Conservation (phyloP, 2,888 invertebrate species). For the Acleris holmiana region DNA sequence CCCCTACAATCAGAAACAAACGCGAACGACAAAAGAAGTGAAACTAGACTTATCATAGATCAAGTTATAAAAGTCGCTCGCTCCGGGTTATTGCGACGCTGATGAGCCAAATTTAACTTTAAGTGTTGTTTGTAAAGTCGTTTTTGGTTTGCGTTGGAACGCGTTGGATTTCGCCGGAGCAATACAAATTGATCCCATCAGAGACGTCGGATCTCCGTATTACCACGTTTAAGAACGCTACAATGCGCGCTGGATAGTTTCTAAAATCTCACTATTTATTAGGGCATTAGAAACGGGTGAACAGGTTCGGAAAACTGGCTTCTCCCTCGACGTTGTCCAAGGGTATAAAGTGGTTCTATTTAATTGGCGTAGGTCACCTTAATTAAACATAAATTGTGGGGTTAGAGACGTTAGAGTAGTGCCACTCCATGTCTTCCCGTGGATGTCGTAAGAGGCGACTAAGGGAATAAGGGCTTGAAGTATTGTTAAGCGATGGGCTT, state of each 20-base stretch:
- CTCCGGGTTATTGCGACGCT: conserved; percentile 66
- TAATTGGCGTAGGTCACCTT: background rate
- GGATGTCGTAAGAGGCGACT: no score
- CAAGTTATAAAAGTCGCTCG: conserved; percentile 56
- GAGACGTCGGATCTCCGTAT: conserved; percentile 45
- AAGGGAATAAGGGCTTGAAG: no score
- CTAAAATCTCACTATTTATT: conserved; percentile 67
- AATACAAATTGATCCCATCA: conserved; percentile 71
- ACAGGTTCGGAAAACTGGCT: conserved; percentile 5
- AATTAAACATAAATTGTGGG: background rate
- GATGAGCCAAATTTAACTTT: conserved; percentile 56
- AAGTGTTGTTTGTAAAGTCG: conserved; percentile 56
- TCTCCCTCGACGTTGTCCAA: background rate
- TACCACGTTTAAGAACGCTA: conserved; percentile 46
- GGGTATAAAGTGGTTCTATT: background rate
- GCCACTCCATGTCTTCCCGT: no score
- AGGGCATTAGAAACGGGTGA: conserved; percentile 50
- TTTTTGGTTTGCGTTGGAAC: conserved; percentile 50
- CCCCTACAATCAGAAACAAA: conserved; percentile 37
- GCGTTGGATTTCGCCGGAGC: conserved; percentile 58
- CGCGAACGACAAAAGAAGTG: conserved; percentile 41
- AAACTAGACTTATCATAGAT: conserved; percentile 45
- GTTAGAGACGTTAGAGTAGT: no score
- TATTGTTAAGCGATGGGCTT: no score
- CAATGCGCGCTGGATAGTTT: conserved; percentile 52